Conservation (phyloP, 2,888 invertebrate genomes). For the Platynereis dumerilii region DNA sequence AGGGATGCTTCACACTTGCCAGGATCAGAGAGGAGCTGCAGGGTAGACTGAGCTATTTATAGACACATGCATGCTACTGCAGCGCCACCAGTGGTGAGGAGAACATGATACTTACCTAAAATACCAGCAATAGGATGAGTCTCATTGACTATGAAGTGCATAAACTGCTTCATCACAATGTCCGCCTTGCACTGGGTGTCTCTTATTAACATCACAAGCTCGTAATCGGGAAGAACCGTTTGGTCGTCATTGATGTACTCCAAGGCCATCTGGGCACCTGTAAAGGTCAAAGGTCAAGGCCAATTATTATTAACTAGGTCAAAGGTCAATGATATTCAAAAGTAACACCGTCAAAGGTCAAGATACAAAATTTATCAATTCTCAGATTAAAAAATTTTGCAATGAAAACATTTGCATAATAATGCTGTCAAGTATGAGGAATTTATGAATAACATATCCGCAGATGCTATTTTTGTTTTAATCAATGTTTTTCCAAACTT, state of each 20-base stretch:
- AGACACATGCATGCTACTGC: too few species aligned
- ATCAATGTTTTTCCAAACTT: too few species aligned
- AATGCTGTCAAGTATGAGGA: too few species aligned
- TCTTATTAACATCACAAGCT: conserved; percentile 68
- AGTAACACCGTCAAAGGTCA: not conserved
- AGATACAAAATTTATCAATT: too few species aligned
- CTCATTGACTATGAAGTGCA: conserved; percentile 71
- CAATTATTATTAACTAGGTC: not conserved
- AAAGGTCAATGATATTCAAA: not conserved
- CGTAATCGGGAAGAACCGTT: conserved; percentile 70
- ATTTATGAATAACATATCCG: too few species aligned
- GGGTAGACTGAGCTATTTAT: too few species aligned
- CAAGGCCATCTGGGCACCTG: conserved; percentile 72
- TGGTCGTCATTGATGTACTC: conserved; percentile 71
- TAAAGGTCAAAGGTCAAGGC: not conserved
- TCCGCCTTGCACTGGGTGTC: conserved; percentile 78
- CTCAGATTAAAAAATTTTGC: too few species aligned
- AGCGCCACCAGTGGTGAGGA: too few species aligned
- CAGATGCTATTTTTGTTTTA: too few species aligned
- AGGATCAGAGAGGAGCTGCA: too few species aligned
- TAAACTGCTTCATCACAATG: conserved; percentile 77
- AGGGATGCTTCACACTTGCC: too few species aligned
- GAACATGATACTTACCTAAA: conserved; percentile 69
- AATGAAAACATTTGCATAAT: too few species aligned
- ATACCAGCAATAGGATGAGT: conserved; percentile 74